Conservation (phyloP, 2,888 invertebrate genomes). For the Reticulitermes lucifugus region DNA sequence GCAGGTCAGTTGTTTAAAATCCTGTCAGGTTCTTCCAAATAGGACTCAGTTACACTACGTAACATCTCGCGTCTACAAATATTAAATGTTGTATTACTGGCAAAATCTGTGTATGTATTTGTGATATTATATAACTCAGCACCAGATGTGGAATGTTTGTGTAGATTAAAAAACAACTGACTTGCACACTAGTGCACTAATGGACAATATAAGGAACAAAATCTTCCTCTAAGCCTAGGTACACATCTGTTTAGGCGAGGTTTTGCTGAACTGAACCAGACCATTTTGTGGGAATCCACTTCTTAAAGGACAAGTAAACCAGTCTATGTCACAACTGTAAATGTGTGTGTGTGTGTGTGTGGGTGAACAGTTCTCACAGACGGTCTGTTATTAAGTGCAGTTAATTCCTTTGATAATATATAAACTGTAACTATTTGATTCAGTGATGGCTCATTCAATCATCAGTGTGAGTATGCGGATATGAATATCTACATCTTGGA, state of each 20-base stretch:
- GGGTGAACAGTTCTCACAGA: too few species aligned
- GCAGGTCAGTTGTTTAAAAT: conserved; percentile 31
- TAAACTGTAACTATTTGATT: background rate
- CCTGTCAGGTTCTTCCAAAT: conserved; percentile 30
- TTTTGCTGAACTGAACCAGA: too few species aligned
- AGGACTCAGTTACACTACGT: conserved; percentile 5
- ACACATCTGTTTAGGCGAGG: too few species aligned
- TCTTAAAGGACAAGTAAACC: conserved; percentile 1
- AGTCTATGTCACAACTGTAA: conserved; percentile 15
- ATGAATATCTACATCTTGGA: conserved; percentile 1
- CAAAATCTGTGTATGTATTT: background rate
- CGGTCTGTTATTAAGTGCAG: background rate
- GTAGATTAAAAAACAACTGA: conserved; percentile 23
- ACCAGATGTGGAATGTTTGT: conserved; percentile 11
- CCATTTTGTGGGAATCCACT: too few species aligned
- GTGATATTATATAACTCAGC: conserved; percentile 8
- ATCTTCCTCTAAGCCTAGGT: too few species aligned
- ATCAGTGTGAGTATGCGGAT: conserved; percentile 7
- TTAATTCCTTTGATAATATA: conserved; percentile 13
- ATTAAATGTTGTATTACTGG: too few species aligned
- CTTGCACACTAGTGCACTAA: conserved; percentile 3
- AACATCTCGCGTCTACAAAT: too few species aligned
- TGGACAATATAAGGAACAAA: too few species aligned
- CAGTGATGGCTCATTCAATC: conserved; percentile 31
- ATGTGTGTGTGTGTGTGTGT: background rate